These are phyloP conservation scores for Ephestia elutella DNA, from an alignment of 1,140 invertebrate genomes.

Conservation along the genomic window DNA sequence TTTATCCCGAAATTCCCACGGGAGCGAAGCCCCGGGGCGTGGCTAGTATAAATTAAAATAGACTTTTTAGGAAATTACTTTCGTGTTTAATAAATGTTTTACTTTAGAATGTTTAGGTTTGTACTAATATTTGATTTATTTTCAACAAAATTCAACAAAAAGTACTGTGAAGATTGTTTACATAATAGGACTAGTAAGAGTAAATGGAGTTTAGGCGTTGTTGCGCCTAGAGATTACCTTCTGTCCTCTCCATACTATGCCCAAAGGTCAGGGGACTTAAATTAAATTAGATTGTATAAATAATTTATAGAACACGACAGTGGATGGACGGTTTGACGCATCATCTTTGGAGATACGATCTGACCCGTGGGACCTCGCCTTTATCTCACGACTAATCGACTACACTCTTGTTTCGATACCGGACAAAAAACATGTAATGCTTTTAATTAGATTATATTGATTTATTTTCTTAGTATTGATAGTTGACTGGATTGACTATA, in stretches of 20 bases:
- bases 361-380: constrained; percentile 64
- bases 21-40: too few species aligned
- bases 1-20: too few species aligned
- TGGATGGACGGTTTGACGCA: constrained; percentile 64
- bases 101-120: too few species aligned
- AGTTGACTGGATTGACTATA: not conserved
- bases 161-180: too few species aligned
- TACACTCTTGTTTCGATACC: constrained; percentile 67
- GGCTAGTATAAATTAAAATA: too few species aligned
- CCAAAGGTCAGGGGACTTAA: constrained; percentile 65
- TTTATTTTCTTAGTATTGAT: constrained; percentile 59
- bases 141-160: too few species aligned
- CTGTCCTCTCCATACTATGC: constrained; percentile 12
- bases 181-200: too few species aligned
- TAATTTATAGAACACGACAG: constrained; percentile 64
- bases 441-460: constrained; percentile 75
- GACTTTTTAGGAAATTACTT: too few species aligned
- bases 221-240: not conserved
- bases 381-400: constrained; percentile 67
- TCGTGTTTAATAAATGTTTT: too few species aligned
- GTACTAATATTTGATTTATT: too few species aligned
- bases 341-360: constrained; percentile 51
- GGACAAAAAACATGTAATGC: constrained; percentile 71
- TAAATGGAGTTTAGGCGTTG: too few species aligned
- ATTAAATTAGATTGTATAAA: constrained; percentile 72